Percentiles rank a stretch among this genome's conserved stretches.
These are phyloP conservation scores for Chirona hameri DNA, from an alignment of 2,888 invertebrate species.

Conservation along the genomic window DNA sequence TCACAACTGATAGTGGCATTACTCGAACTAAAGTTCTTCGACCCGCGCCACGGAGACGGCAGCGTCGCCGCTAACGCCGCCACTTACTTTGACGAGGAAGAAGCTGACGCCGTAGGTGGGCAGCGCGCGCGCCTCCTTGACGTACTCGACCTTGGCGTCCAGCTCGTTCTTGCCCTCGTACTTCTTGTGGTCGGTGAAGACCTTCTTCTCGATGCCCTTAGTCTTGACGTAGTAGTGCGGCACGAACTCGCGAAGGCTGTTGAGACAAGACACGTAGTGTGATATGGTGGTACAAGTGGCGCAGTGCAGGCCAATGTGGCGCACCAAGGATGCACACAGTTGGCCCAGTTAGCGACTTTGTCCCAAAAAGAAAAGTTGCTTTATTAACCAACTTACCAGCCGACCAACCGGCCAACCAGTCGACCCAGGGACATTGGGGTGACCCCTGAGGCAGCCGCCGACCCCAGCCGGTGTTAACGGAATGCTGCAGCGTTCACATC, in stretches of 20 bases:
- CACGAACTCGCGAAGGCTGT: constrained; percentile 10
- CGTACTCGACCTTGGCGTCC: constrained; percentile 96
- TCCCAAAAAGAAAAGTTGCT: not conserved
- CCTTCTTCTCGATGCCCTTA: constrained; percentile 94
- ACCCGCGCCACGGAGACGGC: no score
- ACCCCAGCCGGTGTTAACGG: no score
- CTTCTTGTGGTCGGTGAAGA: constrained; percentile 86
- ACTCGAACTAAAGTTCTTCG: no score
- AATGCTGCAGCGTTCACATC: no score
- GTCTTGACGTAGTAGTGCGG: constrained; percentile 53
- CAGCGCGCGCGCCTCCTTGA: constrained; percentile 87
- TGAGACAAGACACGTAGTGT: not conserved
- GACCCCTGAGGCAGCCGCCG: no score
- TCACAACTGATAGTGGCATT: no score
- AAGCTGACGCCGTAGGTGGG: constrained; percentile 99
- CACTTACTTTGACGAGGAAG: constrained; percentile 79
- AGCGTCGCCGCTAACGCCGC: no score
- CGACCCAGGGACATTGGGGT: no score
- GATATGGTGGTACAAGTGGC: no score
- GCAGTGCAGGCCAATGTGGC: not conserved
- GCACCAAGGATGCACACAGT: not conserved
- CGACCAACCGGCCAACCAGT: no score
- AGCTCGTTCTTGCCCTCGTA: constrained; percentile 77
- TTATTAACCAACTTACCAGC: no score
- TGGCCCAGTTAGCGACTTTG: not conserved